Base-by-base conservation (phyloP, 2,797 vertebrate genomes). In the Capromys pilorides region DNA sequence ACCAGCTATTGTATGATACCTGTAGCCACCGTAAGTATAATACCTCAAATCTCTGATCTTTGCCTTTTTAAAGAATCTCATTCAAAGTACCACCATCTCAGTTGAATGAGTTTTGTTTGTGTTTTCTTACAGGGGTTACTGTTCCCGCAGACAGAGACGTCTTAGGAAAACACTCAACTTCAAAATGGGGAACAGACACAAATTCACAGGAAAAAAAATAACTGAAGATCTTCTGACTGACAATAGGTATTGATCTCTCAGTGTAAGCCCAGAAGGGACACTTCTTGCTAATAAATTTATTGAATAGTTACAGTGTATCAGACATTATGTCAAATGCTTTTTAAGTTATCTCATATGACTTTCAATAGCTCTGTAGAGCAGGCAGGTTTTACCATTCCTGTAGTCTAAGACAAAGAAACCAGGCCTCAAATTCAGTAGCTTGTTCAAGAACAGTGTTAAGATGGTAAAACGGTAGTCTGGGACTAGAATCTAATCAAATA, bases 171-270 rank as follows among this genome's bases (percentile, higher is more conserved):
- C 99, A 13, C 98, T 99, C 83, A 99, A 99, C 96, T 99, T 99
- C 98, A 99, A 99, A 98, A 99, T 99, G 99, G 99, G 99, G 75
- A 99, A 99, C 98, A 98, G 99, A 83, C 99, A 99, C 98, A 99
- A 99, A 95, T 99, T 99, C 97, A 98, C 99, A 9, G 99, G 99
- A 77, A 99, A 99, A 97, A 99, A 99, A 98, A 98, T 99, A n/a
- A 99, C 99, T 0, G 99, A 99, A 33, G 99, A 99, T 93, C 99
- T 99, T 95, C 98, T 99, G 21, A 99, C 99, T 67, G 99, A 99
- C 98, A 99, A 98, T 98, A 99, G 99, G 99, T 99, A 98, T 19
- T 24, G 51, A 59, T 41, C 71, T n/a, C 82, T 67, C 18, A 12
- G 24, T n/a, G n/a, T 9, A 39, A 21, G 49, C 4, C 80, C 61